A percentile compares a stretch with the other conserved stretches of the same genome.
Evolutionary conservation across 2,797 vertebrate genomes (phyloP).

Genomic region (Myotis planiceps): DNA sequence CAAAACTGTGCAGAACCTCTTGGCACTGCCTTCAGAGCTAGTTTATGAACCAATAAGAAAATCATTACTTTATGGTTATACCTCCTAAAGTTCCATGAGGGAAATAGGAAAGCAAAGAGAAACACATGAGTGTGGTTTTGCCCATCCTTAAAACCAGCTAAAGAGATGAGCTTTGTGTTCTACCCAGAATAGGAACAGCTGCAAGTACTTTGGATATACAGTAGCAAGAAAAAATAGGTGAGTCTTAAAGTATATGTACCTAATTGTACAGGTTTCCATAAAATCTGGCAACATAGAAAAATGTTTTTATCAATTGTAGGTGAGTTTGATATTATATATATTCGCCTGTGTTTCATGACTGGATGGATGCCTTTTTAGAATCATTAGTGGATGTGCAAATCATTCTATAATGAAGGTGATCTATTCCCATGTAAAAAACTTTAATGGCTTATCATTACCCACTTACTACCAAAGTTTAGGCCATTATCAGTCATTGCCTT

Average conservation of each 20-base stretch:
- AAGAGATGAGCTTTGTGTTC: slow-evolving; percentile 7
- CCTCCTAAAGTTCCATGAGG: slow-evolving; percentile 42
- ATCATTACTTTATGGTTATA: slow-evolving; percentile 54
- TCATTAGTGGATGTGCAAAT: background rate
- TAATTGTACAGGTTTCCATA: background rate
- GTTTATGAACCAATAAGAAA: slow-evolving; percentile 61
- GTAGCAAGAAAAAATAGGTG: background rate
- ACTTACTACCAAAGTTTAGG: background rate
- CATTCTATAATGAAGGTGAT: background rate
- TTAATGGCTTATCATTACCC: background rate
- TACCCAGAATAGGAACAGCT: background rate
- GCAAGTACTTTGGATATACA: background rate
- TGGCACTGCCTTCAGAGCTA: slow-evolving; percentile 39
- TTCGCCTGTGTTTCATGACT: background rate
- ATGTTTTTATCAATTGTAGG: background rate
- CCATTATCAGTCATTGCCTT: background rate
- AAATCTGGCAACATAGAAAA: background rate
- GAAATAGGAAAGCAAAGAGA: slow-evolving; percentile 34
- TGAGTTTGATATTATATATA: background rate
- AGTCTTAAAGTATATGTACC: background rate
- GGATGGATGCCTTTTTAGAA: background rate
- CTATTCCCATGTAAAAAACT: background rate
- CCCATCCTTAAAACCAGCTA: slow-evolving; percentile 32
- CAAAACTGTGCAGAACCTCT: background rate
- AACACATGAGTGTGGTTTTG: slow-evolving; percentile 52